These are phyloP conservation scores for Gobius niger DNA, from an alignment of 2,113 vertebrate species.

Conservation along the genomic window DNA sequence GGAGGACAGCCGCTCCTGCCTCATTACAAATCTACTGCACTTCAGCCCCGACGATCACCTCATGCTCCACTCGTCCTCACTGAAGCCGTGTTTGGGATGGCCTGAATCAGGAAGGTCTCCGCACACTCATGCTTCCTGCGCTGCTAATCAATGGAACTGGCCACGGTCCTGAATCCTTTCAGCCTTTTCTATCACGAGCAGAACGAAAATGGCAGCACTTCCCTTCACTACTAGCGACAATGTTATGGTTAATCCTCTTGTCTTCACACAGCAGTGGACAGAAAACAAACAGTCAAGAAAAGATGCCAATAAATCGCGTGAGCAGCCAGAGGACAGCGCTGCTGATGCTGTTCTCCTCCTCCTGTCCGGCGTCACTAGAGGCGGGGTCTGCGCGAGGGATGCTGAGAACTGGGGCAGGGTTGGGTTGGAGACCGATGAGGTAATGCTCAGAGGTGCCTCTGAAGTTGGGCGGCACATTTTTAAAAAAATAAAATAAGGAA, in stretches of 20 bases:
- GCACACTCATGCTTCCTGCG: neutral
- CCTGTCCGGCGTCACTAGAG: conserved; percentile 53
- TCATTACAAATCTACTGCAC: conserved; percentile 72
- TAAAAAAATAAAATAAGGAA: no score
- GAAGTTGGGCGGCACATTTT: no score
- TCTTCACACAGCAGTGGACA: neutral
- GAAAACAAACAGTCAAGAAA: neutral
- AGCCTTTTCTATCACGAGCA: neutral
- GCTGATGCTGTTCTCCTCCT: conserved; percentile 46
- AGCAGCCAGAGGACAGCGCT: conserved; percentile 5
- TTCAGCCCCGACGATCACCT: conserved; percentile 22
- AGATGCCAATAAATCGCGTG: neutral
- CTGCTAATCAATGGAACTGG: conserved; percentile 11
- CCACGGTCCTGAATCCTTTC: neutral
- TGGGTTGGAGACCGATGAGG: conserved; percentile 51
- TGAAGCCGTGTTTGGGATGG: neutral
- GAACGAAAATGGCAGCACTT: neutral
- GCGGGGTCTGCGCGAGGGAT: conserved; percentile 43
- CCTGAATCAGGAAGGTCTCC: neutral
- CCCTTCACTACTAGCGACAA: neutral
- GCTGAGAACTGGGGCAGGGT: conserved; percentile 9
- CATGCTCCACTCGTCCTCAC: conserved; percentile 18
- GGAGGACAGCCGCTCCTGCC: conserved; percentile 82
- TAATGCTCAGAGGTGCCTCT: conserved; percentile 40
- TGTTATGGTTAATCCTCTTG: no score